phyloP scores from a whole-genome alignment of 2,113 vertebrate genomes.

The Oreocharis arfaki region DNA sequence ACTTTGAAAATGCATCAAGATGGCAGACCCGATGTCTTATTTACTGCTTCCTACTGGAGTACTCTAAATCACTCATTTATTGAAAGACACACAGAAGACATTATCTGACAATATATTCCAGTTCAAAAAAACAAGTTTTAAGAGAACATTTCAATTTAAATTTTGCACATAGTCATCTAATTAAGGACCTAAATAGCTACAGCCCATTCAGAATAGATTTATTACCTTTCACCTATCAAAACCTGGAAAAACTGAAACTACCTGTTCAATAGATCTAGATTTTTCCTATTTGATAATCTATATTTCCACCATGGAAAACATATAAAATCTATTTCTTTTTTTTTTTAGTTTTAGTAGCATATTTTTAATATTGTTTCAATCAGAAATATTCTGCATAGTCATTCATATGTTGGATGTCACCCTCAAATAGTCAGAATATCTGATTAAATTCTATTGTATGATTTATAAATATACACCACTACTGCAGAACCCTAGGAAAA shows the following conservation, averaged over 20 bases:
- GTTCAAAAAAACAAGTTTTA: not conserved
- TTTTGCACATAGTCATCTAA: not conserved
- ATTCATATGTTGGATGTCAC: not conserved
- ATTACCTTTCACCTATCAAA: not conserved
- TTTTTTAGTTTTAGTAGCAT: not conserved
- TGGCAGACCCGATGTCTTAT: not conserved
- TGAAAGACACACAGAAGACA: not conserved
- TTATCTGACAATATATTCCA: not conserved
- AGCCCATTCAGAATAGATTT: not conserved
- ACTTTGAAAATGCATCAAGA: not conserved
- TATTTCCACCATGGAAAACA: not conserved
- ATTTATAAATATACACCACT: not conserved
- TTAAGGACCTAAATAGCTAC: not conserved
- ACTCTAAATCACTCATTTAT: not conserved
- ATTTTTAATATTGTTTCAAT: not conserved
- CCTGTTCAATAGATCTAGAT: not conserved
- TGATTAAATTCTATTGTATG: not conserved
- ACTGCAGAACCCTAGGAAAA: not conserved
- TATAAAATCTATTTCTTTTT: accelerated
- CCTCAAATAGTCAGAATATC: not conserved
- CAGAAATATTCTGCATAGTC: not conserved
- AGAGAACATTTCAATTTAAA: not conserved
- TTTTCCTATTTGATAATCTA: not conserved
- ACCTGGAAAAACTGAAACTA: not conserved
- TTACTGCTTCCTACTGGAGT: not conserved